Percentiles rank a stretch among this genome's conserved stretches.
These are phyloP conservation scores for Nothobranchius kuhntae DNA, from an alignment of 2,113 vertebrate genomes.

Conservation along the genomic window DNA sequence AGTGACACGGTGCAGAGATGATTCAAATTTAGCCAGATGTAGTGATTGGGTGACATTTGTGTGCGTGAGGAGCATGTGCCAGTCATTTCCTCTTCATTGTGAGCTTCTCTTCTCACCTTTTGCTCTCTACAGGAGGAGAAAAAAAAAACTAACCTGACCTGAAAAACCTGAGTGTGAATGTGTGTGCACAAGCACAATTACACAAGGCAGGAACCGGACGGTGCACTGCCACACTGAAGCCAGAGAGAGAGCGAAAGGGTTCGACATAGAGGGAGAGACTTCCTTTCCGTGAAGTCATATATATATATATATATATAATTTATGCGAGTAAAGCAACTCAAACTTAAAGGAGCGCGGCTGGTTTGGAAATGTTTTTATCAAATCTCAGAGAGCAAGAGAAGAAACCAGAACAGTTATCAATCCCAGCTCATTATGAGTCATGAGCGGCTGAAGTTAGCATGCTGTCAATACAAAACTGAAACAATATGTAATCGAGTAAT, in stretches of 20 bases:
- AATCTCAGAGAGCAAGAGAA: constrained; percentile 6
- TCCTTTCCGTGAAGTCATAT: not conserved
- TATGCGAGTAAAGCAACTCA: not conserved
- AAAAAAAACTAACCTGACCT: constrained; percentile 59
- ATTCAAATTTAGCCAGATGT: constrained; percentile 6
- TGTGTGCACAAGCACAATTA: constrained; percentile 34
- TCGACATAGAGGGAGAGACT: not conserved
- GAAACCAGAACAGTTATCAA: constrained; percentile 35
- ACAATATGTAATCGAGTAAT: not conserved
- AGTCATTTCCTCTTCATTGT: not conserved
- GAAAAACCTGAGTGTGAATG: constrained; percentile 60
- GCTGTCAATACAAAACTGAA: constrained; percentile 40
- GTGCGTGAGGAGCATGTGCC: not conserved
- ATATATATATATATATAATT: not conserved
- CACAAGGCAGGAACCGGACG: constrained; percentile 45
- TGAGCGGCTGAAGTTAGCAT: not conserved
- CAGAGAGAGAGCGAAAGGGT: not conserved
- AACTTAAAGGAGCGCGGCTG: not conserved
- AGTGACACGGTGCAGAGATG: not conserved
- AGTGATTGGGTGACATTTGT: not conserved
- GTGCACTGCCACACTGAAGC: not conserved
- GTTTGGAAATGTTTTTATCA: constrained; percentile 28
- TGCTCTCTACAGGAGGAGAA: constrained; percentile 40
- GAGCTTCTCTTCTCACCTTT: constrained; percentile 40
- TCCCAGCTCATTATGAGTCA: not conserved